phyloP scores from a whole-genome alignment of 2,888 invertebrate genomes.

The Caenorhabditis afra region DNA sequence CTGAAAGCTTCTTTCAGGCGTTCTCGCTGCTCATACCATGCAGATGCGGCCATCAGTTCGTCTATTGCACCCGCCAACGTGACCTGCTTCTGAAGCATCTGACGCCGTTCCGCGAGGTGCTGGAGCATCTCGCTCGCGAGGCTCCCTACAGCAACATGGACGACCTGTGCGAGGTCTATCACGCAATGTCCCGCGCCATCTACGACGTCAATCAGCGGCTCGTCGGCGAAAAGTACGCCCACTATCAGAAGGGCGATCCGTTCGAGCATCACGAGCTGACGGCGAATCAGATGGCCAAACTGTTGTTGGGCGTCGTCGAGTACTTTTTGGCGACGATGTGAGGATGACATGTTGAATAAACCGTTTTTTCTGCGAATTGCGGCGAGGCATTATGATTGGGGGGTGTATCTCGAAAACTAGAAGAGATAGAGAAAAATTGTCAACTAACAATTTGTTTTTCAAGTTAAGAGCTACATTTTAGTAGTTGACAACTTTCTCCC shows the following conservation, averaged over 20 bases:
- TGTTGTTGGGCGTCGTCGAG: conserved; percentile 10
- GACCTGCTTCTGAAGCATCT: conserved; percentile 6
- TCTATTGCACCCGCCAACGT: conserved; percentile 21
- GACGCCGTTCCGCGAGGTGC: conserved; percentile 7
- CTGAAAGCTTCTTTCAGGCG: neutral
- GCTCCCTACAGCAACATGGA: conserved; percentile 14
- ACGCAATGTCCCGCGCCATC: neutral
- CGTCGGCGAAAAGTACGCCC: conserved; percentile 1
- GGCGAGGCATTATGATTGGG: too few relatives aligned
- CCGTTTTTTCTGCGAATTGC: neutral
- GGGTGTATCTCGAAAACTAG: too few relatives aligned
- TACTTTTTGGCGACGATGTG: conserved; percentile 19
- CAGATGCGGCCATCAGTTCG: conserved; percentile 18
- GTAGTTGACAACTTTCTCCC: too few relatives aligned
- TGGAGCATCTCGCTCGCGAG: conserved; percentile 14
- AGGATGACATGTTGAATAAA: neutral
- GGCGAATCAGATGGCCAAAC: neutral
- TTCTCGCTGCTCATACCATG: conserved; percentile 2
- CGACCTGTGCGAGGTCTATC: conserved; percentile 11
- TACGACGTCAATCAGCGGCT: conserved; percentile 11
- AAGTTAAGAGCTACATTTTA: too few relatives aligned
- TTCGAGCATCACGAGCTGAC: conserved; percentile 9
- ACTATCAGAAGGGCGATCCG: conserved; percentile 14
- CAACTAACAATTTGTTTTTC: too few relatives aligned
- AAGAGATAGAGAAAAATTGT: too few relatives aligned